Base-by-base conservation (phyloP, 2,113 vertebrate species). In the Gorilla gorilla region DNA sequence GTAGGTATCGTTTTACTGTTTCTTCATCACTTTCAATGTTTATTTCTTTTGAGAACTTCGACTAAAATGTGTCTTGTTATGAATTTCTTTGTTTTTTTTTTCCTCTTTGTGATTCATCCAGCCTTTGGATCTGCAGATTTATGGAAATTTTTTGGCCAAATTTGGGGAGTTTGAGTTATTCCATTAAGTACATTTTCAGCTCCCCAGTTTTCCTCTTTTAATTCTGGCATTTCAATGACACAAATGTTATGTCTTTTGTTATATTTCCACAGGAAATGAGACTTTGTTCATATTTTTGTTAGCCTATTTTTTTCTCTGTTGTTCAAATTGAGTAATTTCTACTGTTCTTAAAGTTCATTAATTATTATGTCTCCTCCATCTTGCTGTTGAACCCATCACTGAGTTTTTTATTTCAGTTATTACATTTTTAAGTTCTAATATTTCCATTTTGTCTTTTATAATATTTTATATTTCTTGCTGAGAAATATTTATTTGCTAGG, bases 371-470 rank as follows among this genome's bases (percentile, higher is more conserved):
- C 13, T 0, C 20, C 22, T 89, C 55, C 40, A 64, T 79, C 45
- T 89, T 70, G 22, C 68, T 45, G 1, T 86, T 81, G 79, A 94
- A 70, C 14, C 30, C 43, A 82, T 83, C 18, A 66, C 3, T 94
- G 27, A 40, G 18, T 83, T 92, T 92, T 96, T 55, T 6, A 48
- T 84, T 89, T 96, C 8, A 83, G 30, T 70, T 75, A 48, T 55
- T 90, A 4, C 59, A 61, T n/a, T 94, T 85, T 64, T 83, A 86
- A 86, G n/a, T 87, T 86, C 10, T 64, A 93, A 72, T 61, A 90
- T 61, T 85, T 73, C 27, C 27, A 68, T 72, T 75, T 83, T 14
- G 18, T 55, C 45, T 48, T 73, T 92, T 89, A 50, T 13, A 35
- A 23, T 14, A 75, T 38, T 90, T 75, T 93, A 11, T 80, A 23